Evolutionary conservation across 2,888 invertebrate genomes (phyloP).

Genomic region (Therioaphis trifolii): DNA sequence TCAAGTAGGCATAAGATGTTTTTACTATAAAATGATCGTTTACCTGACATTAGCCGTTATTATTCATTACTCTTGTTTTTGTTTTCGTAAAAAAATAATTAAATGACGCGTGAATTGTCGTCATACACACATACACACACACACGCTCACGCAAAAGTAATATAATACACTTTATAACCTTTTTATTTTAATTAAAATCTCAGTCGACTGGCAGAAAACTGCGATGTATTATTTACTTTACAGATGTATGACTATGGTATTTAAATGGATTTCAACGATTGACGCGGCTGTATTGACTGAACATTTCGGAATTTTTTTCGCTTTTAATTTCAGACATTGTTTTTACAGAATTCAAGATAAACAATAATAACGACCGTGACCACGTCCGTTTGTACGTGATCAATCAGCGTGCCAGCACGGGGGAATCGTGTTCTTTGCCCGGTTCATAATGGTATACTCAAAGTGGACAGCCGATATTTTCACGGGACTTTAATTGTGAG

Average conservation of each 20-base stretch:
- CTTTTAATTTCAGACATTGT: constrained; percentile 12
- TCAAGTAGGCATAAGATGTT: no score
- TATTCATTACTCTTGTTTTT: no score
- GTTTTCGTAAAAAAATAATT: no score
- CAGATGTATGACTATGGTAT: neutral
- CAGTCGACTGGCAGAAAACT: neutral
- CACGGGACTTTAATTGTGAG: constrained; percentile 6
- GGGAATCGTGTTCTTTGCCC: constrained; percentile 5
- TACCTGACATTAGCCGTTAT: no score
- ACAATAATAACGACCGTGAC: constrained; percentile 11
- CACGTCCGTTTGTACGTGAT: constrained; percentile 50
- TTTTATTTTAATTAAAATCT: no score
- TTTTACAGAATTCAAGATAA: constrained; percentile 32
- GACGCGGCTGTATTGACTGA: neutral
- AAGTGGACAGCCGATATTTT: constrained; percentile 45
- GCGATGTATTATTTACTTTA: neutral
- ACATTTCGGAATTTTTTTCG: no score
- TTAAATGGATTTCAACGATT: constrained; percentile 29
- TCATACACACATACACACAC: no score
- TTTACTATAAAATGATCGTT: no score
- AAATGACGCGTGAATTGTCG: no score
- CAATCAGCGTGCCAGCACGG: constrained; percentile 37
- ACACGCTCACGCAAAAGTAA: no score
- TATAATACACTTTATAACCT: no score
- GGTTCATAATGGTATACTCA: neutral